Conservation (phyloP, 2,888 invertebrate species). For the Diarsia rubi region DNA sequence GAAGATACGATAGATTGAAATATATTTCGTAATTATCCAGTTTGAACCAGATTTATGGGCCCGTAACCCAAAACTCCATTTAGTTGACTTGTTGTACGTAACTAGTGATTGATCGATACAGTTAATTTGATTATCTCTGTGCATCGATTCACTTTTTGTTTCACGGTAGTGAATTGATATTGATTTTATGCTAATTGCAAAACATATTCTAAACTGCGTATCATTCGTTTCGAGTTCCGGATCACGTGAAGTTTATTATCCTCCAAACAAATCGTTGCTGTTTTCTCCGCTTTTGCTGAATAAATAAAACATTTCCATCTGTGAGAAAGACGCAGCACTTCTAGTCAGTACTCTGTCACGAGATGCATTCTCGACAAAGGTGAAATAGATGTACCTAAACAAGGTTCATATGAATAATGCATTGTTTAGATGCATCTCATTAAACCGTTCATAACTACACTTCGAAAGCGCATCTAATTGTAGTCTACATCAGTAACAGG, state of each 20-base stretch:
- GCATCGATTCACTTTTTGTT: constrained; percentile 48
- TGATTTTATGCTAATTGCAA: constrained; percentile 31
- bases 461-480: constrained; percentile 80
- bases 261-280: neutral
- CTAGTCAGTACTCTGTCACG: constrained; percentile 21
- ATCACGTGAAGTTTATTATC: constrained; percentile 23
- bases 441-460: constrained; percentile 74
- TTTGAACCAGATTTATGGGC: constrained; percentile 77
- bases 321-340: constrained; percentile 10
- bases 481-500: constrained; percentile 64
- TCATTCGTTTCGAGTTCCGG: constrained; percentile 23
- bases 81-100: constrained; percentile 68
- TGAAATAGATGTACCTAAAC: constrained; percentile 73
- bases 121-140: constrained; percentile 59
- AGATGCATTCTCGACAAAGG: constrained; percentile 67
- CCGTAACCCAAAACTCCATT: constrained; percentile 77
- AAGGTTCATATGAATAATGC: constrained; percentile 76
- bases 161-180: constrained; percentile 23
- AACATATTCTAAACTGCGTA: constrained; percentile 11
- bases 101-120: constrained; percentile 66
- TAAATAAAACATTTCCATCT: constrained; percentile 20
- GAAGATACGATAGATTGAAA: constrained; percentile 75
- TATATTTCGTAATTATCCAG: constrained; percentile 79
- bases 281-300: constrained; percentile 18
- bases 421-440: constrained; percentile 75